phyloP scores from a whole-genome alignment of 1,140 invertebrate species.

The Pteromalus puparum region DNA sequence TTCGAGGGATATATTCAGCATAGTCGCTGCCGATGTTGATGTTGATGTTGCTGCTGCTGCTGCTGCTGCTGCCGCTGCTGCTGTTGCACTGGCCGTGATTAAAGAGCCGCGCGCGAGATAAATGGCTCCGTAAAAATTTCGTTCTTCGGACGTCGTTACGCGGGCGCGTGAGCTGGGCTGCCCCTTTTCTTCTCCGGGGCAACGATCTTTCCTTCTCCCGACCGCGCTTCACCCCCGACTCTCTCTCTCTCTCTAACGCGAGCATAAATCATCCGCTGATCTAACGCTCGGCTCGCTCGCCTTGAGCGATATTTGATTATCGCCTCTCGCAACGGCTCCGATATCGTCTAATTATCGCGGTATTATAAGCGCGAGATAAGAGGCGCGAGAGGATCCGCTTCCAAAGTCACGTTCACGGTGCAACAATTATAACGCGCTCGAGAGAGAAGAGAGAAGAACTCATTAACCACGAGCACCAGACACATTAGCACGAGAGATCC shows the following conservation, averaged over 20 bases:
- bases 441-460: neutral
- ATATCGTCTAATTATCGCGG: constrained; percentile 11
- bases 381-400: neutral
- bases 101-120: constrained; percentile 54
- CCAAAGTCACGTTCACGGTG: neutral
- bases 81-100: constrained; percentile 38
- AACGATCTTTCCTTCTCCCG: neutral
- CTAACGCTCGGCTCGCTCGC: neutral
- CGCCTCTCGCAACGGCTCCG: neutral
- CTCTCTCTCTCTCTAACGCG: neutral
- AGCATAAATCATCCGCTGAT: constrained; percentile 2
- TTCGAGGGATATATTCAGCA: neutral
- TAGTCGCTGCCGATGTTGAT: neutral
- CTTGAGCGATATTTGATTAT: constrained; percentile 23
- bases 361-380: neutral
- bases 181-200: neutral
- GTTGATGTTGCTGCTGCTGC: neutral
- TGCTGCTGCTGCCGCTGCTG: neutral
- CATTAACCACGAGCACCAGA: neutral
- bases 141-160: constrained; percentile 42
- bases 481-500: neutral
- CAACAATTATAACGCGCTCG: no score
- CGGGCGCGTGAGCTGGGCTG: neutral
- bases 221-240: neutral
- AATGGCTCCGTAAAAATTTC: constrained; percentile 57